Evolutionary conservation across 1,140 invertebrate species (phyloP).

Genomic region (Acromyrmex echinatior): DNA sequence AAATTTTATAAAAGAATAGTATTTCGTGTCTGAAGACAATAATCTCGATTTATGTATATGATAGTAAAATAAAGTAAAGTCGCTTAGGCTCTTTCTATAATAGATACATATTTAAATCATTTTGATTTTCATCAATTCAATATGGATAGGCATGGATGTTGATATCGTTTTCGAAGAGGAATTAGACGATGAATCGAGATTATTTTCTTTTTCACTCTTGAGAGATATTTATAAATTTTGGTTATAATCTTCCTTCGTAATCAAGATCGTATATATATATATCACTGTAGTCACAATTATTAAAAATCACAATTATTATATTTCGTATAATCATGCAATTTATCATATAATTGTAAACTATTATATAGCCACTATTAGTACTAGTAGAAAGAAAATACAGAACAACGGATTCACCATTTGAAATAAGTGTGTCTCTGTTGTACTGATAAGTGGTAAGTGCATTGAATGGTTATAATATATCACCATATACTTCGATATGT

Average conservation of each 20-base stretch:
- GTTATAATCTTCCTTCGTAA: background rate
- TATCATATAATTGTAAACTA: conserved; percentile 8
- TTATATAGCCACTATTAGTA: conserved; percentile 13
- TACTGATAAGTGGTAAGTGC: conserved; percentile 56
- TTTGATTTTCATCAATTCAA: no score
- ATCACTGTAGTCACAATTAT: background rate
- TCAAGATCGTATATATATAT: background rate
- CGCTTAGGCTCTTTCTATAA: no score
- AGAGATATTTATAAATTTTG: conserved; percentile 14
- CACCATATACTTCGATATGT: conserved; percentile 51
- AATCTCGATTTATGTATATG: background rate
- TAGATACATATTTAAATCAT: no score
- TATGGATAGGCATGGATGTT: background rate
- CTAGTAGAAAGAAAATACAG: background rate
- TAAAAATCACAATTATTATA: background rate
- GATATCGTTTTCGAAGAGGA: background rate
- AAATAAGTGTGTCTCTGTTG: conserved; percentile 17
- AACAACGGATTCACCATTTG: background rate
- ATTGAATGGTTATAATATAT: conserved; percentile 40
- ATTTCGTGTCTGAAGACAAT: background rate
- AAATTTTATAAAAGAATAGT: background rate
- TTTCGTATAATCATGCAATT: no score
- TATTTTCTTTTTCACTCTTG: background rate
- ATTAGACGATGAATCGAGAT: conserved; percentile 14
- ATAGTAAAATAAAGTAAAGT: background rate